Base-by-base conservation (phyloP, 1,140 invertebrate species). In the Vollenhovia emeryi region DNA sequence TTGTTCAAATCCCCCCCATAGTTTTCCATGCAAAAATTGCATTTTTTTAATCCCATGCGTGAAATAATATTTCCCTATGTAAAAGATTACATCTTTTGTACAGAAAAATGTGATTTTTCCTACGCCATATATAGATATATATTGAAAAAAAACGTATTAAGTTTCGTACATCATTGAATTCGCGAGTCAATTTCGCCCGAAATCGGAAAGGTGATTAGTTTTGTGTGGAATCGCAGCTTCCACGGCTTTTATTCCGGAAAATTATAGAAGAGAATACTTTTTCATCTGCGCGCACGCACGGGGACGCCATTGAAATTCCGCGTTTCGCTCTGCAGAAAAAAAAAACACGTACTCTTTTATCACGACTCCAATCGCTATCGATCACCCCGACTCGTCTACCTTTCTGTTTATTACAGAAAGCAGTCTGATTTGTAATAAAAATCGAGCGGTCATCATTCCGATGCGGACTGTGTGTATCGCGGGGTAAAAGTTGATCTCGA, bases 131-230 rank as follows among this genome's bases (percentile, higher is more conserved):
- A n/a, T 57, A 40, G 13, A 9, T 55, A 52, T 50, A n/a, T 57
- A 40, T 73, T 40, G 64, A 36, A 73, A 30, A 73, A 30, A 74
- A 74, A 7, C 18, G 18, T 59, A 73, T 82, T 36, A 45, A 30
- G 36, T 59, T 71, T 45, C 24, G 24, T 33, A 71, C 55, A 43
- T 57, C 50, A 52, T 73, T 50, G 79, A 74, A 74, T 74, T 36
- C 21, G 33, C 79, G 52, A 59, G 50, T 40, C 79, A 60, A 73
- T 74, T 43, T 57, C 13, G 52, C 45, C 5, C 30, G 50, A 33
- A 74, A 83, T 74, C 66, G 66, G 79, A 82, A 69, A 73, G 68
- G 21, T 60, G 50, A 74, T 83, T 83, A 83, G 64, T 73, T 83
- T 57, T 59, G 24, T 3, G 24, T 11, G 33, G 15, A 69, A 80